These are phyloP conservation scores for Lepidurus couesii DNA, from an alignment of 1,140 invertebrate genomes.

Conservation along the genomic window DNA sequence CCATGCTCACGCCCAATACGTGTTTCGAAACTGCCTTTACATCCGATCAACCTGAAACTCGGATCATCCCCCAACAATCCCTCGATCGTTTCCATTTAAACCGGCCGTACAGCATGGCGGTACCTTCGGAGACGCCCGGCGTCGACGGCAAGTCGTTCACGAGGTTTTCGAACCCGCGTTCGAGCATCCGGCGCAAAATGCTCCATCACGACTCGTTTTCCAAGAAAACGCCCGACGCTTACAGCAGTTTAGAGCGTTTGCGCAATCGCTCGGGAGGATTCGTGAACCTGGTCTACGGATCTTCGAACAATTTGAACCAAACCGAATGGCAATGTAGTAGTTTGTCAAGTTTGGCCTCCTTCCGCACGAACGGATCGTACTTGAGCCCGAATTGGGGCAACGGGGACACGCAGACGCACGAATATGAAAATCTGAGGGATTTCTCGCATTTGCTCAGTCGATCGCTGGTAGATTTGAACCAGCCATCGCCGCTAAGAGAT, in stretches of 20 bases:
- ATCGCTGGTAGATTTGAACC: neutral
- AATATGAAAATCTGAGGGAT: constrained; percentile 25
- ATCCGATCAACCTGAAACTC: constrained; percentile 42
- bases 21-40: constrained; percentile 47
- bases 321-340: constrained; percentile 25
- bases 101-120: neutral
- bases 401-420: constrained; percentile 7
- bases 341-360: constrained; percentile 24
- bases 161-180: constrained; percentile 2
- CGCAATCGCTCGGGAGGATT: constrained; percentile 39
- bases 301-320: constrained; percentile 39
- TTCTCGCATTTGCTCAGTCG: neutral
- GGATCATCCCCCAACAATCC: constrained; percentile 41
- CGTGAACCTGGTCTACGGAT: constrained; percentile 38
- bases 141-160: constrained; percentile 34
- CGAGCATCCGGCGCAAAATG: constrained; percentile 23
- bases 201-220: constrained; percentile 1
- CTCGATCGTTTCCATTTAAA: constrained; percentile 5
- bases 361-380: neutral
- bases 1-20: constrained; percentile 36
- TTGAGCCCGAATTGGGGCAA: neutral
- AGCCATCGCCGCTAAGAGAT: neutral
- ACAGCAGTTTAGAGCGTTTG: constrained; percentile 34
- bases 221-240: constrained; percentile 23
- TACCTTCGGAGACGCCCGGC: constrained; percentile 22